Percentiles rank a stretch among this genome's conserved stretches.
phyloP scores from a whole-genome alignment of 2,888 invertebrate species.

The Dichetophora obliterata region DNA sequence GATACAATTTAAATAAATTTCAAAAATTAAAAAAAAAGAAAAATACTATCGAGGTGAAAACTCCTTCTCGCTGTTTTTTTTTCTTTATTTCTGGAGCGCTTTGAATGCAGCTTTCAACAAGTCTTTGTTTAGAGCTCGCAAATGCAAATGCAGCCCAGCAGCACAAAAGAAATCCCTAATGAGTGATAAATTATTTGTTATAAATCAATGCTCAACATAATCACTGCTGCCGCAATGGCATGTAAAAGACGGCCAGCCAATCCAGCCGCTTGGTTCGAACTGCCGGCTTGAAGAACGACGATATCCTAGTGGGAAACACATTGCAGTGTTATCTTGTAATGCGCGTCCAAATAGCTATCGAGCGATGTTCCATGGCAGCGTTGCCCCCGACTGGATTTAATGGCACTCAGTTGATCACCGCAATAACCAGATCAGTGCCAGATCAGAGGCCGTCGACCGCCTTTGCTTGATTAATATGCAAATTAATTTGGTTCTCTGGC shows the following conservation, averaged over 20 bases:
- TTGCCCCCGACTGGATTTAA: constrained; percentile 12
- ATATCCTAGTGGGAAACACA: not conserved
- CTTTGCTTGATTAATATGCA: constrained; percentile 46
- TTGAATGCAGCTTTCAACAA: constrained; percentile 30
- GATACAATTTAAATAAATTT: constrained; percentile 27
- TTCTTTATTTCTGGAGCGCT: not conserved
- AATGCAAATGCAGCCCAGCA: constrained; percentile 7
- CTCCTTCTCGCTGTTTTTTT: not conserved
- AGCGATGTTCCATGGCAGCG: too few species aligned
- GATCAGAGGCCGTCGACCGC: constrained; percentile 37
- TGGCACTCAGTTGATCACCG: constrained; percentile 30
- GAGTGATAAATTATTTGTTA: constrained; percentile 59
- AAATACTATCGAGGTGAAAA: not conserved
- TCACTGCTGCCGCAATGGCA: constrained; percentile 12
- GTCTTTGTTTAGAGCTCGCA: not conserved
- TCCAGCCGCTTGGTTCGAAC: not conserved
- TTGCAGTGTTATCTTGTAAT: not conserved
- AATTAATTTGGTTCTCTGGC: constrained; percentile 42
- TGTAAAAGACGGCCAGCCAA: not conserved
- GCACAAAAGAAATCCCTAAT: constrained; percentile 55
- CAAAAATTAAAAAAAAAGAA: not conserved
- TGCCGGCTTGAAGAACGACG: not conserved
- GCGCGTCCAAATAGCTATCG: not conserved
- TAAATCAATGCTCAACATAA: constrained; percentile 54
- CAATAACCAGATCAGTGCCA: constrained; percentile 39